These are phyloP conservation scores for Globia sparganii DNA, from an alignment of 2,888 invertebrate species.

Conservation along the genomic window DNA sequence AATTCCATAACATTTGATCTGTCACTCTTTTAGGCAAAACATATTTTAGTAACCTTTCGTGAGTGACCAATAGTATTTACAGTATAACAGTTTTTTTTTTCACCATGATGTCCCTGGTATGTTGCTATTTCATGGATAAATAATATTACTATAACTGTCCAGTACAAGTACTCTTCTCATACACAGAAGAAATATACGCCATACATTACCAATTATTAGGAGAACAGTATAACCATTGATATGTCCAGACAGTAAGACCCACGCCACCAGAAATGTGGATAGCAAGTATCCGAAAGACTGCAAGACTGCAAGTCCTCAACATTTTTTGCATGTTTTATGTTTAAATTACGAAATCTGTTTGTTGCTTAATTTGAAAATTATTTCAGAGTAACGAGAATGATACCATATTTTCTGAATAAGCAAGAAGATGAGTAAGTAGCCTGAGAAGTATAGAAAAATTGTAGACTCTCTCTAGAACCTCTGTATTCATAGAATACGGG, in stretches of 20 bases:
- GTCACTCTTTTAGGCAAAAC: not conserved
- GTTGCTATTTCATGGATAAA: not conserved
- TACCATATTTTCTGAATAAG: constrained; percentile 55
- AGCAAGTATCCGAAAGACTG: not conserved
- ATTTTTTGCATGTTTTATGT: not conserved
- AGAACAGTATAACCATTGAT: not conserved
- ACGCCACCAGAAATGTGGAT: not conserved
- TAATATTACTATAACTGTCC: not conserved
- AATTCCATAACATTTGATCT: not conserved
- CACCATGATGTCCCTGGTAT: not conserved
- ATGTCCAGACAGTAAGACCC: not conserved
- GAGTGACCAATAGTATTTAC: not conserved
- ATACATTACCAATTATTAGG: not conserved
- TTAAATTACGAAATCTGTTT: not conserved
- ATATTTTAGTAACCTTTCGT: not conserved
- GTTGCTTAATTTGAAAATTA: constrained; percentile 9
- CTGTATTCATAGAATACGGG: not conserved
- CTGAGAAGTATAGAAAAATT: not conserved
- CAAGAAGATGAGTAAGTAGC: constrained; percentile 40
- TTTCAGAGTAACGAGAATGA: constrained; percentile 67
- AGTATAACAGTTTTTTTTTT: not conserved
- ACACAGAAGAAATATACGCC: not conserved
- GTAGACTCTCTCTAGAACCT: not conserved
- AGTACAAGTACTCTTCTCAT: not conserved
- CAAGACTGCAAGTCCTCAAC: not conserved